Conservation (phyloP, 1,140 invertebrate genomes). For the Cryptotermes secundus region DNA sequence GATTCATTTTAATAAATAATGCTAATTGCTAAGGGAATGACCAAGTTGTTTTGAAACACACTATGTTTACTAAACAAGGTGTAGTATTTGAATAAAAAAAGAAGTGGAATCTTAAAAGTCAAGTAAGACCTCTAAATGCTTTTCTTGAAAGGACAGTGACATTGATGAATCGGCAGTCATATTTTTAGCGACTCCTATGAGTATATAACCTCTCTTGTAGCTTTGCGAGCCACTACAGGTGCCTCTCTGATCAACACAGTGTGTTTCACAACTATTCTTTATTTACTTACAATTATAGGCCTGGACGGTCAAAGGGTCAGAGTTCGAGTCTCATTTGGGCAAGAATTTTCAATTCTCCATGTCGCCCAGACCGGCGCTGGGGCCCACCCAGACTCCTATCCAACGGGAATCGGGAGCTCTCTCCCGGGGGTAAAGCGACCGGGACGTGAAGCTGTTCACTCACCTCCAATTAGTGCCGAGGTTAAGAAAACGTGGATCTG, state of each 20-base stretch:
- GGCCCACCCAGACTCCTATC: too few species aligned
- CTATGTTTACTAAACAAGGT: not conserved
- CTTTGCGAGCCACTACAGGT: not conserved
- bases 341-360: too few species aligned
- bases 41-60: not conserved
- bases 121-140: conserved; percentile 9
- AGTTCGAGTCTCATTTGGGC: too few species aligned
- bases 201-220: conserved; percentile 4
- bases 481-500: too few species aligned
- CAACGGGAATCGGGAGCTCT: too few species aligned
- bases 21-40: not conserved
- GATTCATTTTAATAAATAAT: not conserved
- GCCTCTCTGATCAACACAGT: not conserved
- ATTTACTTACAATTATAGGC: too few species aligned
- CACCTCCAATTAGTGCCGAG: too few species aligned
- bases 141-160: conserved; percentile 6
- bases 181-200: conserved; percentile 9
- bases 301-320: too few species aligned
- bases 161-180: conserved; percentile 16
- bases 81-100: conserved; percentile 8
- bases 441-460: too few species aligned
- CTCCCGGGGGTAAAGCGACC: too few species aligned
- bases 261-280: not conserved
- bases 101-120: conserved; percentile 9
- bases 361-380: too few species aligned